phyloP scores from a whole-genome alignment of 2,888 invertebrate genomes.

The Mythimna ferrago region DNA sequence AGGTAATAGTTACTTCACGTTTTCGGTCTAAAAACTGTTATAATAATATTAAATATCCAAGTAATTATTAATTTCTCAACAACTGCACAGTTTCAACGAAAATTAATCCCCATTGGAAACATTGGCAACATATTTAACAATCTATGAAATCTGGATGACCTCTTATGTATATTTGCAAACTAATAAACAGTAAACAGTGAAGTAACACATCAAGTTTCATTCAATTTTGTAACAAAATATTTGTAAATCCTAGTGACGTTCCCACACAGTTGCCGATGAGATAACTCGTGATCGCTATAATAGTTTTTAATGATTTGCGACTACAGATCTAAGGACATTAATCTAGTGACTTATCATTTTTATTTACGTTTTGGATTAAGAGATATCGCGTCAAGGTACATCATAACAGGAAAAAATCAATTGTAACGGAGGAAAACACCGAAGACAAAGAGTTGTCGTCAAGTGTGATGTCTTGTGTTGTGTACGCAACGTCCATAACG shows the following conservation, averaged over 20 bases:
- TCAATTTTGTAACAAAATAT: constrained; percentile 56
- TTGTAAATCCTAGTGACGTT: constrained; percentile 47
- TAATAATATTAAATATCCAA: constrained; percentile 16
- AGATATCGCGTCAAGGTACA: constrained; percentile 21
- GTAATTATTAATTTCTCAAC: constrained; percentile 17
- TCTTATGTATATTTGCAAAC: constrained; percentile 17
- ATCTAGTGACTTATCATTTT: constrained; percentile 17
- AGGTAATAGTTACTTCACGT: constrained; percentile 27
- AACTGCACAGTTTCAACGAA: background rate
- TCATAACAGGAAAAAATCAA: constrained; percentile 32
- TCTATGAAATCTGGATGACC: constrained; percentile 11
- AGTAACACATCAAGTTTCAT: constrained; percentile 51
- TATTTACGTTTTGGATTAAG: constrained; percentile 25
- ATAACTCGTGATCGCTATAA: constrained; percentile 53
- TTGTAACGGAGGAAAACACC: constrained; percentile 45
- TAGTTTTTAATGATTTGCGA: constrained; percentile 45
- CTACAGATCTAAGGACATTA: constrained; percentile 38
- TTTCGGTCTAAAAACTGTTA: constrained; percentile 44
- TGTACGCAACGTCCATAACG: constrained; percentile 70
- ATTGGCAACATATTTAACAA: background rate
- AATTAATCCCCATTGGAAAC: background rate
- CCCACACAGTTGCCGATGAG: constrained; percentile 48
- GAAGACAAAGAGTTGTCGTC: constrained; percentile 54
- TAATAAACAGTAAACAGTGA: constrained; percentile 45
- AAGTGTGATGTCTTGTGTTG: constrained; percentile 59